Conservation (phyloP, 1,140 invertebrate genomes). For the Lerema accius region DNA sequence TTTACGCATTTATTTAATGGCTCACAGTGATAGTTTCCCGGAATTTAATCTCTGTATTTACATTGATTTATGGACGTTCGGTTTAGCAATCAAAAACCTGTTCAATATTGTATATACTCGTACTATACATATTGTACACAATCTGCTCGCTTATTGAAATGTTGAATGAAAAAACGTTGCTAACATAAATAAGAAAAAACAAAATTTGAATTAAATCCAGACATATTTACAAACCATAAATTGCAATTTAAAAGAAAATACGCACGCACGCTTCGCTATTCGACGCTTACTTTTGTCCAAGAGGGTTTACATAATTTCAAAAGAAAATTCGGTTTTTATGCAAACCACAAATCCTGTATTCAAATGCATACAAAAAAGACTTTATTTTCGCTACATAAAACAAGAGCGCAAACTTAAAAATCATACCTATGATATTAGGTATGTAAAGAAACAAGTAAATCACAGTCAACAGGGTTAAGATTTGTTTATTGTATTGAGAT, state of each 20-base stretch:
- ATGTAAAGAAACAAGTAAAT: background rate
- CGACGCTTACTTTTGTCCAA: background rate
- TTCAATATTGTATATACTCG: too few relatives aligned
- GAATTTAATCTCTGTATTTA: conserved; percentile 26
- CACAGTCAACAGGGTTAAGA: background rate
- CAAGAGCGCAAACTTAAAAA: background rate
- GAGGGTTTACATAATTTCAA: conserved; percentile 1
- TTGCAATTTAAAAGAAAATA: background rate
- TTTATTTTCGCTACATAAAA: background rate
- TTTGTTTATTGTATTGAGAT: too few relatives aligned
- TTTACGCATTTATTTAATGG: conserved; percentile 55
- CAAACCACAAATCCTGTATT: conserved; percentile 1
- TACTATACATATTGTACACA: too few relatives aligned
- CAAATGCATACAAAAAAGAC: background rate
- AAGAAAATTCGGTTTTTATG: background rate
- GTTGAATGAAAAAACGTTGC: too few relatives aligned
- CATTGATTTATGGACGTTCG: background rate
- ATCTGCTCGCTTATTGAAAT: too few relatives aligned
- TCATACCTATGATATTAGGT: too few relatives aligned
- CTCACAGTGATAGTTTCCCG: conserved; percentile 22
- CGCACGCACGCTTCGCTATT: background rate
- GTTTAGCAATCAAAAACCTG: background rate
- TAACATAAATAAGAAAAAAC: too few relatives aligned
- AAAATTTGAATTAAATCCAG: background rate
- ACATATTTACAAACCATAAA: background rate